phyloP scores from a whole-genome alignment of 1,140 invertebrate genomes.

The Amyelois transitella region DNA sequence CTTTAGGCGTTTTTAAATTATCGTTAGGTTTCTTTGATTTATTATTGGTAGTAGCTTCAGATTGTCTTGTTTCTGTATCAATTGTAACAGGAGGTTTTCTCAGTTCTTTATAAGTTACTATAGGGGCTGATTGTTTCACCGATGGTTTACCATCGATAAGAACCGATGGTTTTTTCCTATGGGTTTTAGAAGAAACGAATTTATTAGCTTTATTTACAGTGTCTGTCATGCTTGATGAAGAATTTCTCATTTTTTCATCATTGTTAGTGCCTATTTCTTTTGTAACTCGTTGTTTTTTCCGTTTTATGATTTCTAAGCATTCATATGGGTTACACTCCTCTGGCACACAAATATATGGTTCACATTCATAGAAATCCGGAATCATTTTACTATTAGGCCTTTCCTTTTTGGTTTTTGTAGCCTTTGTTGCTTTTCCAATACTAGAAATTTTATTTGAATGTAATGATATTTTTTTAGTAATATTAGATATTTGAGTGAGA shows the following conservation, averaged over 20 bases:
- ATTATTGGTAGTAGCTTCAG: background rate
- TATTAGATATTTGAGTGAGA: background rate
- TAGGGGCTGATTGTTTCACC: no score
- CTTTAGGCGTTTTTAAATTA: background rate
- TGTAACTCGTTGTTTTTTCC: conserved; percentile 24
- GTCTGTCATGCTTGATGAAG: conserved; percentile 2
- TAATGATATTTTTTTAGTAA: background rate
- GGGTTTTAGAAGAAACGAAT: no score
- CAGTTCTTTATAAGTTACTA: background rate
- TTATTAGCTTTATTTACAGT: conserved; percentile 11
- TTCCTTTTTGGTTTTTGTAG: background rate
- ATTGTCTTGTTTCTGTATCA: background rate
- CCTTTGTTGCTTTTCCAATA: background rate
- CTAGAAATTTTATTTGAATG: background rate
- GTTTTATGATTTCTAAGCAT: conserved; percentile 26
- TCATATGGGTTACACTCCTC: conserved; percentile 17
- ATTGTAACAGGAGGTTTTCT: background rate
- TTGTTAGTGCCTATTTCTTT: conserved; percentile 11
- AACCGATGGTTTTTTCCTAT: background rate
- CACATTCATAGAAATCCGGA: conserved; percentile 18
- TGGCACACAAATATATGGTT: conserved; percentile 22
- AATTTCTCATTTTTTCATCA: background rate
- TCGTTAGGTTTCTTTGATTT: background rate
- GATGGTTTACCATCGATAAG: background rate
- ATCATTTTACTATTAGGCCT: background rate